Conservation (phyloP, 2,888 invertebrate species). For the Callyntrura sp. region DNA sequence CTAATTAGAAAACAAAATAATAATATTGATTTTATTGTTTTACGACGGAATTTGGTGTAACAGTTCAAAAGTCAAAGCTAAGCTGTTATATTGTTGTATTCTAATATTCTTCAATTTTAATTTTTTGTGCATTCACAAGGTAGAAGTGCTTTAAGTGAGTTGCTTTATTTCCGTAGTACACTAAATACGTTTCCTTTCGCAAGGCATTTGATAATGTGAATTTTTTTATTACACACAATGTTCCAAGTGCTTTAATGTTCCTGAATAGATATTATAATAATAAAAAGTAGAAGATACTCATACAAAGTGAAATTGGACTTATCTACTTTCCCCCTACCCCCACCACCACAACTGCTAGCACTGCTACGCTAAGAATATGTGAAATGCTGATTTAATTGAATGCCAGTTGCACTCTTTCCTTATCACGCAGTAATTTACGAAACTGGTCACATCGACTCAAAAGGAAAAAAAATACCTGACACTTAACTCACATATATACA, state of each 20-base stretch:
- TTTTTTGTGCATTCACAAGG: too few species aligned
- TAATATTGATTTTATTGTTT: neutral
- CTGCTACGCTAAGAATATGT: neutral
- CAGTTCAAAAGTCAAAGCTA: too few species aligned
- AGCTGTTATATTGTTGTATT: too few species aligned
- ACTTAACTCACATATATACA: too few species aligned
- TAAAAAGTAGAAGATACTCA: neutral
- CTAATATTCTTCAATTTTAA: too few species aligned
- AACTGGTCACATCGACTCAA: conserved; percentile 65
- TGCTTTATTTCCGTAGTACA: too few species aligned
- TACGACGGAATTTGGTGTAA: too few species aligned
- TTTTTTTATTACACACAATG: too few species aligned
- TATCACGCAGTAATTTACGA: conserved; percentile 62
- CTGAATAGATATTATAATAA: conserved; percentile 44
- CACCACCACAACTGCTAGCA: neutral
- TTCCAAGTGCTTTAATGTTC: neutral
- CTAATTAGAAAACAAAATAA: conserved; percentile 1
- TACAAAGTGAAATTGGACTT: neutral
- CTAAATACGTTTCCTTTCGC: too few species aligned
- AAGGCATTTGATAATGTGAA: too few species aligned
- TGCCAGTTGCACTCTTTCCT: conserved; percentile 29
- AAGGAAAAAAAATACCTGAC: neutral
- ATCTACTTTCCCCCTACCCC: neutral
- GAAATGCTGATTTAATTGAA: conserved; percentile 50
- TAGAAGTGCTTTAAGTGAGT: too few species aligned